Evolutionary conservation across 2,113 vertebrate genomes (phyloP).

Genomic region (Sprattus sprattus): DNA sequence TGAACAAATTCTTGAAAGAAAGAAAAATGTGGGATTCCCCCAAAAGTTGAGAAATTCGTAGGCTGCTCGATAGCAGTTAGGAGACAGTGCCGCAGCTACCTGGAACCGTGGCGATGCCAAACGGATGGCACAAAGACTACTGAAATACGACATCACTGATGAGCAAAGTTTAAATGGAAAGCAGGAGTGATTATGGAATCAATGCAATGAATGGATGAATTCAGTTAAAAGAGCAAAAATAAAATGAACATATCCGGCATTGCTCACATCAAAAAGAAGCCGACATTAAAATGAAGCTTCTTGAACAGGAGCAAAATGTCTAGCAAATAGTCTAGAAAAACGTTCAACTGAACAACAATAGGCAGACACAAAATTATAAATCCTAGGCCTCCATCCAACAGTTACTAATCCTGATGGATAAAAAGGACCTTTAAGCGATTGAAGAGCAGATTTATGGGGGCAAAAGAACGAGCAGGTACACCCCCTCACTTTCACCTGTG

Average conservation of each 20-base stretch:
- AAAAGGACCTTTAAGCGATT: background rate
- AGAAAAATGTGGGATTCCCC: background rate
- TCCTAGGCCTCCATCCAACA: background rate
- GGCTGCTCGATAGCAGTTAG: background rate
- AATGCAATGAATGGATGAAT: slow-evolving; percentile 11
- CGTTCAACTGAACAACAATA: background rate
- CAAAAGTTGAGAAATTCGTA: background rate
- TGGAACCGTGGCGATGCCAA: background rate
- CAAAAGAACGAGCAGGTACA: background rate
- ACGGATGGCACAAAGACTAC: background rate
- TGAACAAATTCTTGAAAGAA: background rate
- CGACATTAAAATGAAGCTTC: background rate
- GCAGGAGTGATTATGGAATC: background rate
- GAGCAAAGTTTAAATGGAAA: background rate
- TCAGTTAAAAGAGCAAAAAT: background rate
- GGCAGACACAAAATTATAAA: background rate
- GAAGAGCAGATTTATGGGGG: background rate
- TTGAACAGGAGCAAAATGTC: background rate
- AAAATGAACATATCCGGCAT: background rate
- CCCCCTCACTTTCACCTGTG: background rate
- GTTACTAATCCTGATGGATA: background rate
- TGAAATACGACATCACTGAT: background rate
- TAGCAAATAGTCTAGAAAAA: background rate
- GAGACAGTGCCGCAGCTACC: background rate
- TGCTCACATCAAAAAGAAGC: background rate